Evolutionary conservation across 2,888 invertebrate genomes (phyloP).

Genomic region (Loripinus fragilis): DNA sequence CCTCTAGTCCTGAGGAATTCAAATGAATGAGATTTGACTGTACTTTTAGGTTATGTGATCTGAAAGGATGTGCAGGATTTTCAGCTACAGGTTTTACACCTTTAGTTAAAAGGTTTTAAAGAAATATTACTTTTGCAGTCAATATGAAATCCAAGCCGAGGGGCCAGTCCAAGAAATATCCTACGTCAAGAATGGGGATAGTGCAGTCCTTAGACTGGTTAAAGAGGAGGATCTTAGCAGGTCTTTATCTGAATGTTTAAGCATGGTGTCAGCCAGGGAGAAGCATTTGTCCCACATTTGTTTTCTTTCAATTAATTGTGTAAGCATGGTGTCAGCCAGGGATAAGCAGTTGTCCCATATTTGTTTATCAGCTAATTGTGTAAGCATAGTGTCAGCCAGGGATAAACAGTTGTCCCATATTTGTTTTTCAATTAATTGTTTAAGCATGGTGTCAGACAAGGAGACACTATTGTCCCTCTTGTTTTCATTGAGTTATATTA

Average conservation of each 20-base stretch:
- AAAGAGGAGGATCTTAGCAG: slow-evolving; percentile 71
- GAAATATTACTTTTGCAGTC: slow-evolving; percentile 45
- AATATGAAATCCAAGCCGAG: slow-evolving; percentile 78
- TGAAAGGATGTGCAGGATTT: too few relatives aligned
- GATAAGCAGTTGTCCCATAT: slow-evolving; percentile 15
- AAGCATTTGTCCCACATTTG: neutral
- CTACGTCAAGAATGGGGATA: slow-evolving; percentile 76
- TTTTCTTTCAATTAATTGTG: too few relatives aligned
- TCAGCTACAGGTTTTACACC: too few relatives aligned
- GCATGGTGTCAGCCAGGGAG: slow-evolving; percentile 29
- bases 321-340: slow-evolving; percentile 23
- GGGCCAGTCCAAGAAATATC: slow-evolving; percentile 79
- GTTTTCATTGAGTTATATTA: slow-evolving; percentile 11
- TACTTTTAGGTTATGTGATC: too few relatives aligned
- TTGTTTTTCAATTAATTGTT: too few relatives aligned
- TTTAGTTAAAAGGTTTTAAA: too few relatives aligned
- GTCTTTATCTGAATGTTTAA: slow-evolving; percentile 34
- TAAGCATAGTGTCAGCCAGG: slow-evolving; percentile 2
- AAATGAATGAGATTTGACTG: too few relatives aligned
- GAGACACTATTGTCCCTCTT: slow-evolving; percentile 14
- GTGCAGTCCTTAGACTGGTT: slow-evolving; percentile 73
- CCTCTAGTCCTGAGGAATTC: too few relatives aligned
- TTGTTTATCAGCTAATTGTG: neutral
- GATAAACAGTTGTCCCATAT: too few relatives aligned
- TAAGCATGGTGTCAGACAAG: slow-evolving; percentile 27